Evolutionary conservation across 2,113 vertebrate genomes (phyloP).

Genomic region (Malurus cyaneus): DNA sequence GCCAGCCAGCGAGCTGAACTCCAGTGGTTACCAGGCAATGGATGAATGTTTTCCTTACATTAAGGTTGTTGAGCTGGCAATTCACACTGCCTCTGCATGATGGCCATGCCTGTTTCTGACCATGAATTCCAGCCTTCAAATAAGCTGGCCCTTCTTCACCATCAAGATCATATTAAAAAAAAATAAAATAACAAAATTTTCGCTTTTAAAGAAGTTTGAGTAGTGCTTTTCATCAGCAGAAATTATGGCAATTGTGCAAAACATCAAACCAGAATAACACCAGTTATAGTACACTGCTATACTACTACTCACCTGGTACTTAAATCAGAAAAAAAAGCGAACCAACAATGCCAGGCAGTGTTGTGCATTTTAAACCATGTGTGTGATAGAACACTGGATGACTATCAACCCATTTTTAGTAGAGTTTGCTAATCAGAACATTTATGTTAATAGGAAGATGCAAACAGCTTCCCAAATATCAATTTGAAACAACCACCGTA

Average conservation of each 20-base stretch:
- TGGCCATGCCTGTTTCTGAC: neutral
- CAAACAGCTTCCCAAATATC: constrained; percentile 46
- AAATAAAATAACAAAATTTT: neutral
- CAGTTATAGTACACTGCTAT: neutral
- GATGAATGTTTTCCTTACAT: too few species aligned
- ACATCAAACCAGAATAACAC: neutral
- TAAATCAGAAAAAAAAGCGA: neutral
- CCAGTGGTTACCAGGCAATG: too few species aligned
- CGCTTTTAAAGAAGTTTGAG: neutral
- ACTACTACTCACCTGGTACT: neutral
- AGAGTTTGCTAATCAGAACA: constrained; percentile 51
- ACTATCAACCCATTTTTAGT: constrained; percentile 23
- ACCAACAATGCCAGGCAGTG: neutral
- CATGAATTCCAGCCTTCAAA: neutral
- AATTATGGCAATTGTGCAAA: neutral
- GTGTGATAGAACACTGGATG: neutral
- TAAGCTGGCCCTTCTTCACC: neutral
- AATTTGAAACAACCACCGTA: constrained; percentile 46
- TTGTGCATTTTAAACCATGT: neutral
- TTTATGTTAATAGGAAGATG: constrained; percentile 56
- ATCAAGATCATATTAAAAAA: neutral
- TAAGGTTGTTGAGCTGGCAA: neutral
- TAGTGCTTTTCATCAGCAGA: neutral
- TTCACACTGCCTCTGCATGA: neutral
- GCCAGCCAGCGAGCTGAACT: neutral